These are phyloP conservation scores for Aphodius sticticus DNA, from an alignment of 2,888 invertebrate species.

Conservation along the genomic window DNA sequence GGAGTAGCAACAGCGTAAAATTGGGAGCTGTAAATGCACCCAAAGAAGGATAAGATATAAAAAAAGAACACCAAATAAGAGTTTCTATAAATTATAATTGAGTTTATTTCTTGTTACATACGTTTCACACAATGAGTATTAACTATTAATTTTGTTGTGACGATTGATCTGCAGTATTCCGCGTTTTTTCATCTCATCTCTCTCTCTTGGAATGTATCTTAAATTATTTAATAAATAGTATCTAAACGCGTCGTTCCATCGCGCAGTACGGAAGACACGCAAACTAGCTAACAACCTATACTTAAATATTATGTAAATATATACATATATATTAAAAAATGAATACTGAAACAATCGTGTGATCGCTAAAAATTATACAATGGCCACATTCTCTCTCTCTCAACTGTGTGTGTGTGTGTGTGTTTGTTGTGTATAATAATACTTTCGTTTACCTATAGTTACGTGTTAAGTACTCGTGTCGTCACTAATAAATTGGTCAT, in stretches of 20 bases:
- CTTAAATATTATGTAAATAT: conserved; percentile 42
- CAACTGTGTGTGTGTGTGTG: conserved; percentile 34
- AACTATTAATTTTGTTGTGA: conserved; percentile 44
- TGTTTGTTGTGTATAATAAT: conserved; percentile 19
- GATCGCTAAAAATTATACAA: conserved; percentile 48
- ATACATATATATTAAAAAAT: conserved; percentile 49
- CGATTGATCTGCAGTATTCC: conserved; percentile 13
- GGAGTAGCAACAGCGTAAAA: no score
- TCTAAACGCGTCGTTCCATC: conserved; percentile 47
- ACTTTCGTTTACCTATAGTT: conserved; percentile 25
- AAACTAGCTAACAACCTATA: conserved; percentile 47
- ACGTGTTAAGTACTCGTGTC: conserved; percentile 27
- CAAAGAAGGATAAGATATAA: no score
- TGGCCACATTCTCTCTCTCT: conserved; percentile 49
- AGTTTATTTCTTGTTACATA: conserved; percentile 50
- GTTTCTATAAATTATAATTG: conserved; percentile 53
- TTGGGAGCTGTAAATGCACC: no score
- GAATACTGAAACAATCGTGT: conserved; percentile 54
- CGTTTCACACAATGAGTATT: conserved; percentile 58
- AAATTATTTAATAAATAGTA: conserved; percentile 46
- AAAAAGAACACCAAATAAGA: conserved; percentile 16
- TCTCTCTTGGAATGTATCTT: conserved; percentile 54
- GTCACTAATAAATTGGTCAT: conserved; percentile 25
- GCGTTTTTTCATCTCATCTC: conserved; percentile 31
- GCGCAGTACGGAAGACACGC: conserved; percentile 46